phyloP scores from a whole-genome alignment of 2,113 vertebrate genomes.

The Larimichthys crocea region DNA sequence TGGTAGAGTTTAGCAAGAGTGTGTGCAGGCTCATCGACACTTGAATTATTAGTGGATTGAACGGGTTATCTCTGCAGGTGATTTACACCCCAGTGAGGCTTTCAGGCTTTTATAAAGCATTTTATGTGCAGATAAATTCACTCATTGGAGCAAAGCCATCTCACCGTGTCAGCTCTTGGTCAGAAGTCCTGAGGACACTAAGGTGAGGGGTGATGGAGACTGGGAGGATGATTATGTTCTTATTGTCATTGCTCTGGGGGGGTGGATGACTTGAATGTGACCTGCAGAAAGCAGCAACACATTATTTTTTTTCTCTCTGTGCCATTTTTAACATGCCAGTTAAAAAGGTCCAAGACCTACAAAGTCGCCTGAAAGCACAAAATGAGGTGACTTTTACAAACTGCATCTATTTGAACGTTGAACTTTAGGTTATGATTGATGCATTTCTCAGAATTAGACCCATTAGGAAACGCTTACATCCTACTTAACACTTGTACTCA shows the following conservation, averaged over 20 bases:
- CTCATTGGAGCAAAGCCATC: conserved; percentile 30
- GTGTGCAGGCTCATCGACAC: conserved; percentile 9
- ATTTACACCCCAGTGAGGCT: conserved; percentile 18
- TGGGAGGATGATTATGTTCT: conserved; percentile 18
- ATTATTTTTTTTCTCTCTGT: not conserved
- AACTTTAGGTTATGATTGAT: conserved; percentile 29
- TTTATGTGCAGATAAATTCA: conserved; percentile 37
- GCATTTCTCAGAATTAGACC: not conserved
- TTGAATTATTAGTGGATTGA: conserved; percentile 52
- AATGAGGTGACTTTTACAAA: conserved; percentile 19
- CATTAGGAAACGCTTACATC: not conserved
- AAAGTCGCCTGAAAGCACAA: not conserved
- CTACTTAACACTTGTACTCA: conserved; percentile 18
- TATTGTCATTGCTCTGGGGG: conserved; percentile 2
- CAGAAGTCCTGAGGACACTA: conserved; percentile 31
- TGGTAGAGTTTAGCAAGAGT: not conserved
- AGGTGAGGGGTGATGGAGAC: conserved; percentile 31
- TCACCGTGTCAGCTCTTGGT: conserved; percentile 20
- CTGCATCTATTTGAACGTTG: conserved; percentile 11
- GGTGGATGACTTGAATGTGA: not conserved
- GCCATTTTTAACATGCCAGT: not conserved
- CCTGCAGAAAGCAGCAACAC: not conserved
- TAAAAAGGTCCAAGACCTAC: not conserved
- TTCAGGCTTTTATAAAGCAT: conserved; percentile 28
- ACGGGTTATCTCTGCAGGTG: conserved; percentile 38